Evolutionary conservation across 2,888 invertebrate species (phyloP), one percentile per base, ranked within the genome.

Genomic region (Lasius platythorax): DNA sequence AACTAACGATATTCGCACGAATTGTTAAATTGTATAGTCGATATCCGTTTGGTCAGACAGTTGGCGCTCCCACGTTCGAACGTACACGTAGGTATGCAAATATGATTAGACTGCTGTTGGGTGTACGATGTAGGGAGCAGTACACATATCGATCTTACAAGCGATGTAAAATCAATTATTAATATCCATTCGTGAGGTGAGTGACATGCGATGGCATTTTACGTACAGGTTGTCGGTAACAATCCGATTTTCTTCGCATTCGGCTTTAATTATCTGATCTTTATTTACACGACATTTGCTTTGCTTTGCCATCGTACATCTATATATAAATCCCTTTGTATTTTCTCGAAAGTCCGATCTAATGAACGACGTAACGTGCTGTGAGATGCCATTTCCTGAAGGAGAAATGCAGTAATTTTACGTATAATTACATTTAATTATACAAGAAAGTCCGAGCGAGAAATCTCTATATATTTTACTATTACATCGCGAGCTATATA

Each of bases 161-260:
- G 3, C 46, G 46, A 30, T 30, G 28, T 61, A 66, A 87, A 83
- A 76, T 83, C 68, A 83, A 85, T 78, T 70, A 78, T 87, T 82
- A 68, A 87, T 9, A 61, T 56, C 43, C 23, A 61, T 56, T 58
- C 50, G 72, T 33, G 76, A 53, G 78, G 83, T 82, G 70, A 85
- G 56, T 87, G 78, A 87, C 78, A 85, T 83, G 40, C 28, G 23
- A 61, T 12, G 40, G 50, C 18, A 72, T 33, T 79, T 43, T 53
- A 33, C 46, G 2, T 50, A 68, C 50, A 40, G 8, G 12, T 70
- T 58, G 33, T 9, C 53, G 33, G 12, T 56, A 50, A 72, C 58
- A 76, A 73, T 15, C 11, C 23, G 6, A 28, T 43, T 83, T 58
- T 18, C 5, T 11, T 64, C 12, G n/a, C 5, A 64, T 11, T 74